Evolutionary conservation across 2,888 invertebrate genomes (phyloP).

Genomic region (Apeira syringaria): DNA sequence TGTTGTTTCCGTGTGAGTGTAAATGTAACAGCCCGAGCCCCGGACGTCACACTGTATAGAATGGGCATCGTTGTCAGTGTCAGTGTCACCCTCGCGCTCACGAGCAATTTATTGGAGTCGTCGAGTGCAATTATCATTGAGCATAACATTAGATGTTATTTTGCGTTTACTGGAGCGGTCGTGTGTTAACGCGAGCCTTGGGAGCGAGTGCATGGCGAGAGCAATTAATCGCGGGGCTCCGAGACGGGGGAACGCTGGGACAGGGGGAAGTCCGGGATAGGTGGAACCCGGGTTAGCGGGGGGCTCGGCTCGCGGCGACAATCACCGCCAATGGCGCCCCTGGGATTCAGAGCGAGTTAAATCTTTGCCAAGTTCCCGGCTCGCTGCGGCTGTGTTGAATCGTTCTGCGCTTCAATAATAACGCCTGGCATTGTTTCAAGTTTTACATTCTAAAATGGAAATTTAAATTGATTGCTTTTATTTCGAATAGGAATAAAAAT

Average conservation of each 20-base stretch:
- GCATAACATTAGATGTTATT: constrained; percentile 75
- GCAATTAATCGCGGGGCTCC: constrained; percentile 70
- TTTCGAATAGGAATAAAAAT: not conserved
- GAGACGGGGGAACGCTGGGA: constrained; percentile 28
- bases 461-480: not conserved
- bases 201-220: constrained; percentile 67
- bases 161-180: constrained; percentile 66
- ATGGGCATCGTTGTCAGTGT: constrained; percentile 1
- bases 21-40: not conserved
- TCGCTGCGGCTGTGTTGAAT: constrained; percentile 30
- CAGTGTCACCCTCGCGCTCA: constrained; percentile 6
- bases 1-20: no score
- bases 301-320: constrained; percentile 66
- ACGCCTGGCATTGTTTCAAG: constrained; percentile 40
- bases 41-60: constrained; percentile 1
- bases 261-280: constrained; percentile 24
- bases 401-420: constrained; percentile 22
- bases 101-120: constrained; percentile 26
- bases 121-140: constrained; percentile 64
- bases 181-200: constrained; percentile 68
- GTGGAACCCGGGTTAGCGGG: constrained; percentile 22
- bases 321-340: constrained; percentile 73
- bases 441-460: constrained; percentile 26
- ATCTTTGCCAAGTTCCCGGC: constrained; percentile 78
- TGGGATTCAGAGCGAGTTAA: constrained; percentile 74